phyloP scores from a whole-genome alignment of 2,888 invertebrate species.

The Temnothorax rugatulus region DNA sequence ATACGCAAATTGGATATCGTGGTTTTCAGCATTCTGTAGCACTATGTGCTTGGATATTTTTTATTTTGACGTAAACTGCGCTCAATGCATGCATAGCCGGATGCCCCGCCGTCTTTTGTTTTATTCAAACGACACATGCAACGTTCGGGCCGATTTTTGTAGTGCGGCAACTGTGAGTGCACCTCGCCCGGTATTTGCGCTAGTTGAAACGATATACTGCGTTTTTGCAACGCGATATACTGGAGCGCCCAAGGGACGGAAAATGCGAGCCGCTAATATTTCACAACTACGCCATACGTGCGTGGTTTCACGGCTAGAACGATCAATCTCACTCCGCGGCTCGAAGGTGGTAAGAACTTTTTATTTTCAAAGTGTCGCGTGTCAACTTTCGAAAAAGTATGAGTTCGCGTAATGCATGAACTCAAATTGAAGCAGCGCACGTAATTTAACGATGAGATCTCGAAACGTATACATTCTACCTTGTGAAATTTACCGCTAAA shows the following conservation, averaged over 20 bases:
- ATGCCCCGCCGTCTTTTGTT: slow-evolving; percentile 27
- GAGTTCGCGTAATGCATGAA: not conserved
- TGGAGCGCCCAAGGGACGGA: slow-evolving; percentile 40
- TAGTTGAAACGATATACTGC: slow-evolving; percentile 20
- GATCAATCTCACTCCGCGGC: slow-evolving; percentile 52
- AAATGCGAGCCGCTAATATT: slow-evolving; percentile 51
- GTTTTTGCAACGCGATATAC: slow-evolving; percentile 50
- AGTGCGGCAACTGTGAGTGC: slow-evolving; percentile 17
- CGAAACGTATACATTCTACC: not conserved
- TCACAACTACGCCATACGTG: slow-evolving; percentile 40
- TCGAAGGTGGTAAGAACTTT: slow-evolving; percentile 44
- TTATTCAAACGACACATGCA: slow-evolving; percentile 45
- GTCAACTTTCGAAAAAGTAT: slow-evolving; percentile 38
- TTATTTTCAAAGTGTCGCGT: slow-evolving; percentile 41
- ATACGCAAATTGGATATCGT: not conserved
- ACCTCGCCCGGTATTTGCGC: not conserved
- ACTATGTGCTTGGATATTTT: slow-evolving; percentile 7
- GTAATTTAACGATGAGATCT: not conserved
- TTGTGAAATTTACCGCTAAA: not conserved
- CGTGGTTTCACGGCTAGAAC: slow-evolving; percentile 32
- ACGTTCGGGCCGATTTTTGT: slow-evolving; percentile 39
- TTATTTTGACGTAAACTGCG: slow-evolving; percentile 37
- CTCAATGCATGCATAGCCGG: not conserved
- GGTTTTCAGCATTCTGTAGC: slow-evolving; percentile 10
- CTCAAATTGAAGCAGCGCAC: slow-evolving; percentile 12